Evolutionary conservation across 2,888 invertebrate species (phyloP).

Genomic region (Tipula unca): DNA sequence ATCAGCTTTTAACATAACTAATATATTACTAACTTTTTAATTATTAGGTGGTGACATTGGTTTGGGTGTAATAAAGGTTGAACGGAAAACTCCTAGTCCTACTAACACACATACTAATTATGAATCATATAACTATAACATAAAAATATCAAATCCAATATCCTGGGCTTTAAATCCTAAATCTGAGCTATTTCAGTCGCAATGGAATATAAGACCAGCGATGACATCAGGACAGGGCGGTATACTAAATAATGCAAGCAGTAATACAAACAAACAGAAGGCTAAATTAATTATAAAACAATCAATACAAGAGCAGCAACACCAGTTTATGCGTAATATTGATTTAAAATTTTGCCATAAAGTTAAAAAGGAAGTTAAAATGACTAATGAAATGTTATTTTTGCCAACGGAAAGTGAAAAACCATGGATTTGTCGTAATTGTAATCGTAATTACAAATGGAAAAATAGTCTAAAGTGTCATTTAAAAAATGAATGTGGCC

Average conservation of each 20-base stretch:
- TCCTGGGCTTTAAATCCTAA: slow-evolving; percentile 40
- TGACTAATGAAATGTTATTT: slow-evolving; percentile 42
- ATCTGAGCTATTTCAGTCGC: background rate
- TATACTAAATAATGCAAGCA: slow-evolving; percentile 18
- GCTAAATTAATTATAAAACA: slow-evolving; percentile 2
- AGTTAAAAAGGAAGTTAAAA: slow-evolving; percentile 18
- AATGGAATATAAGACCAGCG: slow-evolving; percentile 10
- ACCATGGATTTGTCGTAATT: slow-evolving; percentile 53
- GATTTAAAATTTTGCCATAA: slow-evolving; percentile 16
- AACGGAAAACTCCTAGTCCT: slow-evolving; percentile 25
- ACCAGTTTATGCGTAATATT: slow-evolving; percentile 16
- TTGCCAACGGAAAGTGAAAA: slow-evolving; percentile 40
- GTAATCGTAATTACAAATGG: slow-evolving; percentile 65
- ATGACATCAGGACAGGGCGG: background rate
- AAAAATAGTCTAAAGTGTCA: slow-evolving; percentile 65
- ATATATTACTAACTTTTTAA: background rate
- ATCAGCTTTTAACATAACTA: background rate
- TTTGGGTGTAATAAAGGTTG: slow-evolving; percentile 25
- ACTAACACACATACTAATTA: slow-evolving; percentile 22
- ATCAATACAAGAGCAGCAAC: slow-evolving; percentile 17
- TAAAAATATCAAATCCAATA: slow-evolving; percentile 40
- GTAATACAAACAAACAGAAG: slow-evolving; percentile 17
- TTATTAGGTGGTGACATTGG: slow-evolving; percentile 15
- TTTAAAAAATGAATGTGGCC: slow-evolving; percentile 56
- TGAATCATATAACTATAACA: slow-evolving; percentile 35